Base-by-base conservation (phyloP, 1,140 invertebrate species). In the Neodiprion virginianus region DNA sequence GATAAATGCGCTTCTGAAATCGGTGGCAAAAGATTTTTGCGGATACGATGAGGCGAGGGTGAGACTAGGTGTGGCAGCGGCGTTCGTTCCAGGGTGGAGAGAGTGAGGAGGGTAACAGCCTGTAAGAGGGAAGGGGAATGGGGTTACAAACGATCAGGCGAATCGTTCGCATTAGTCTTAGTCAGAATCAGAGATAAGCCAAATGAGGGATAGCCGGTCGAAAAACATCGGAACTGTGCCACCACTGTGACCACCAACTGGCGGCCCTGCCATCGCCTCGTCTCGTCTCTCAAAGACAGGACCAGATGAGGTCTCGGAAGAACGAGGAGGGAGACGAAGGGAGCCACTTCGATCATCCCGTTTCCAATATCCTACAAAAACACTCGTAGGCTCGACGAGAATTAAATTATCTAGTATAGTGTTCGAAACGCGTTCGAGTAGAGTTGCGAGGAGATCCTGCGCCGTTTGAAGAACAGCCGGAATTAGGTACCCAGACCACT, bases 111-210 rank as follows among this genome's bases (percentile, higher is more conserved):
- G 47, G 69, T 14, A 67, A 67, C 68, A 73, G 65, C 40, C 49
- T 72, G 75, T 67, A 72, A 10, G 71, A 70, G 70, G 73, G 40
- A 50, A 72, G 73, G 61, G 79, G 72, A 76, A 74, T 77, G 74
- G 76, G 79, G 81, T 81, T 86, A 84, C 83, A 83, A 86, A 85
- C 79, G 84, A 84, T 84, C 80, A 76, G 76, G 80, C 75, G 80
- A 84, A 86, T 84, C 82, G 79, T 72, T 75, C 74, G 79, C 83
- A 85, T 86, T 84, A 84, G 81, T 84, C 82, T 84, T 78, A 79
- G 84, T 85, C 83, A 84, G 82, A 85, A 84, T 85, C 82, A 83
- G 82, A 86, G 83, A 86, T 85, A 84, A 86, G 79, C 78, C 76
- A 80, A 82, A 83, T 81, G 81, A 82, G 79, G 78, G 76, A 83